phyloP scores from a whole-genome alignment of 2,888 invertebrate species.

The Caenorhabditis parvicauda region DNA sequence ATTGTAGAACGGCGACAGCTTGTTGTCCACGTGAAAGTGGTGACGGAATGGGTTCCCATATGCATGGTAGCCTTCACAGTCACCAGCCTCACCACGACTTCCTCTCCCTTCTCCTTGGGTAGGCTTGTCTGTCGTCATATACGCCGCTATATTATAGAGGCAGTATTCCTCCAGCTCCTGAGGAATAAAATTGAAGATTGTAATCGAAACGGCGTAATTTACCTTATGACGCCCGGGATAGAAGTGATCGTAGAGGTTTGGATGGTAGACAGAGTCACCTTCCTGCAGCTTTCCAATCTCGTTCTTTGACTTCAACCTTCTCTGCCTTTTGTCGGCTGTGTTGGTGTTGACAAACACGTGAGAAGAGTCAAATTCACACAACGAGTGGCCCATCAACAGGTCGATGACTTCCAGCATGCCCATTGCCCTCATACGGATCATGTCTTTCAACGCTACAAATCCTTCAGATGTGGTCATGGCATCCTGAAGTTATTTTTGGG shows the following conservation, averaged over 20 bases:
- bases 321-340: not conserved
- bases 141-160: not conserved
- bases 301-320: not conserved
- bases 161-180: not conserved
- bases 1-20: not conserved
- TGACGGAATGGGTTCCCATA: not conserved
- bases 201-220: not conserved
- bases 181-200: conserved; percentile 3
- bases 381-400: not conserved
- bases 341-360: not conserved
- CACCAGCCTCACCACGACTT: not conserved
- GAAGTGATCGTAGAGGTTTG: not conserved
- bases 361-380: not conserved
- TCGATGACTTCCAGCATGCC: conserved; percentile 4
- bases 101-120: not conserved
- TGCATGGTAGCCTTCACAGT: not conserved
- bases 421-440: not conserved
- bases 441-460: not conserved
- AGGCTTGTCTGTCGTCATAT: not conserved
- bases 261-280: no score
- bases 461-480: not conserved
- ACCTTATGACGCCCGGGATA: not conserved
- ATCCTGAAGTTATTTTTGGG: not conserved
- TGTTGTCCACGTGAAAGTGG: no score
- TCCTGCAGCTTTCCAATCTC: no score